Evolutionary conservation across 2,888 invertebrate genomes (phyloP).

Genomic region (Cryptosula pallasiana): DNA sequence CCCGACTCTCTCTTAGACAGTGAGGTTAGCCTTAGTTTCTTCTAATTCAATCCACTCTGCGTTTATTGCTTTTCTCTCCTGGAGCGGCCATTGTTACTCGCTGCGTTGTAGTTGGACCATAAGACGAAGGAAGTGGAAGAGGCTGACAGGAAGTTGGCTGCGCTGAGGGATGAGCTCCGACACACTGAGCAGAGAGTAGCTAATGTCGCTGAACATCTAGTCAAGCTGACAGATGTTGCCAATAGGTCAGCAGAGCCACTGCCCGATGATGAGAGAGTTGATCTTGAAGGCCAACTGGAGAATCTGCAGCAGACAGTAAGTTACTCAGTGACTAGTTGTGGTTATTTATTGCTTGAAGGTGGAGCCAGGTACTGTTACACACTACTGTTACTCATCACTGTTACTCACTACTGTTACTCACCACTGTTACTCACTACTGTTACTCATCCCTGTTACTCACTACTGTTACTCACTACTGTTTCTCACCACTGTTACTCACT

Average conservation of each 20-base stretch:
- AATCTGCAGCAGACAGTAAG: conserved; percentile 7
- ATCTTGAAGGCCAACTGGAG: conserved; percentile 5
- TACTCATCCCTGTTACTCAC: no score
- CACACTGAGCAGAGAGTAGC: conserved; percentile 27
- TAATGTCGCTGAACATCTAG: conserved; percentile 1
- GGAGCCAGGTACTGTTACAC: no score
- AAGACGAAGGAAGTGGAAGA: conserved; percentile 35
- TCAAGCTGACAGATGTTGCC: background rate
- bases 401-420: no score
- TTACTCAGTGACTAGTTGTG: no score
- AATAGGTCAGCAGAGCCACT: background rate
- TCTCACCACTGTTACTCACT: no score
- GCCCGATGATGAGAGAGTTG: background rate
- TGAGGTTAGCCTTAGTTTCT: background rate
- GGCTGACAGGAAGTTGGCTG: conserved; percentile 36
- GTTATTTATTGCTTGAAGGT: no score
- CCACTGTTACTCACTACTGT: no score
- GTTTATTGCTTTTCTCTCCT: no score
- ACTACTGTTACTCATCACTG: no score
- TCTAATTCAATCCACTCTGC: no score
- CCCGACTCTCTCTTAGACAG: background rate
- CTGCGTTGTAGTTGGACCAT: conserved; percentile 42
- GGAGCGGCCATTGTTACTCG: no score
- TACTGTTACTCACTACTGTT: no score
- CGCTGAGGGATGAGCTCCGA: conserved; percentile 27